Evolutionary conservation across 2,113 vertebrate genomes (phyloP).

Genomic region (Procapra przewalskii): DNA sequence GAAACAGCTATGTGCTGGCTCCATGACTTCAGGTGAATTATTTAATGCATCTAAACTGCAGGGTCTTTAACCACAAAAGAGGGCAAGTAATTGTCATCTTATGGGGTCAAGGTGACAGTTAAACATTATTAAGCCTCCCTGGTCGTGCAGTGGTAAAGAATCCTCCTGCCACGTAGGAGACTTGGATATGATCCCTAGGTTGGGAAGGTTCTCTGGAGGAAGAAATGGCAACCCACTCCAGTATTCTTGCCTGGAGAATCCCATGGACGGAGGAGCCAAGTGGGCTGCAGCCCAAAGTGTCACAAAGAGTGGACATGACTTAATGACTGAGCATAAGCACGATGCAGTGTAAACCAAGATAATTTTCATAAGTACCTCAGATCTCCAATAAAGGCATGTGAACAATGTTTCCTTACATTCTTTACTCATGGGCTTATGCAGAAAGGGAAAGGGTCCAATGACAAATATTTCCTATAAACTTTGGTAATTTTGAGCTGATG

Average conservation of each 20-base stretch:
- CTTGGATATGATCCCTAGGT: background rate
- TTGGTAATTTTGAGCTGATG: background rate
- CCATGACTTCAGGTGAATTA: background rate
- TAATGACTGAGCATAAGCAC: background rate
- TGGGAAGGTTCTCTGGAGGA: background rate
- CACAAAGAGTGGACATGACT: background rate
- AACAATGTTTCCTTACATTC: background rate
- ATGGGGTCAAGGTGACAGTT: background rate
- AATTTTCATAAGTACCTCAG: background rate
- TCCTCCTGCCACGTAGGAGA: background rate
- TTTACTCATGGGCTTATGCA: background rate
- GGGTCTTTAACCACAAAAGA: conserved; percentile 16
- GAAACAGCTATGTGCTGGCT: background rate
- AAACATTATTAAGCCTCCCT: background rate
- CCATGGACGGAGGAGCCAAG: background rate
- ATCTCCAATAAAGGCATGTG: background rate
- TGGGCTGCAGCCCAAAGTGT: background rate
- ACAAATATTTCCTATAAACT: background rate
- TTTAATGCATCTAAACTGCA: background rate
- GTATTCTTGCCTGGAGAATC: background rate
- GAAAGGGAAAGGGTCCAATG: background rate
- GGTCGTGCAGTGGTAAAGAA: background rate
- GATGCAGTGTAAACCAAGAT: background rate
- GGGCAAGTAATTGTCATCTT: background rate
- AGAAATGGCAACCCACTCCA: background rate